Percentiles rank a stretch among this genome's conserved stretches.
Evolutionary conservation across 64 coral and sea anemone genomes (phyloP).

Genomic region (Dendrophyllia cribrosa): DNA sequence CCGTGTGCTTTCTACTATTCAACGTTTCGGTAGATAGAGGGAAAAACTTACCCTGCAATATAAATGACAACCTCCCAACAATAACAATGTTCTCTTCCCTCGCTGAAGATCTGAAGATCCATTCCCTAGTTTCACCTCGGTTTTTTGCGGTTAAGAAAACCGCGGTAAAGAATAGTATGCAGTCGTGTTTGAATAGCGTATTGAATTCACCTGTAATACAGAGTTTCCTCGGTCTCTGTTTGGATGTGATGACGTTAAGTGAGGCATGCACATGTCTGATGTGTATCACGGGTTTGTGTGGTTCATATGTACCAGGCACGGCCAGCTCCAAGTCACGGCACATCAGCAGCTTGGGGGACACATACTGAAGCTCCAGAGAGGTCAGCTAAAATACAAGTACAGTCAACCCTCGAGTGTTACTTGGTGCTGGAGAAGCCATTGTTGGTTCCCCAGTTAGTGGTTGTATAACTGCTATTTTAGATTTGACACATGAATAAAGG

Average conservation of each 20-base stretch:
- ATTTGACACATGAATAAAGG: too few species aligned
- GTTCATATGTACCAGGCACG: conserved; percentile 96
- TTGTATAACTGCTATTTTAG: too few species aligned
- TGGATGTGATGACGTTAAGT: conserved; percentile 97
- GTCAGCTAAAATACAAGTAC: conserved; percentile 72
- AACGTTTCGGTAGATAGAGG: too few species aligned
- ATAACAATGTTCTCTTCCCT: too few species aligned
- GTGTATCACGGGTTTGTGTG: conserved; percentile 94
- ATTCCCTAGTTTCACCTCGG: too few species aligned
- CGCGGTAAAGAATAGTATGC: not conserved
- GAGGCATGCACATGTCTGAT: conserved; percentile 92
- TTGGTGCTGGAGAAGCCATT: too few species aligned
- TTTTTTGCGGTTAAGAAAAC: not conserved
- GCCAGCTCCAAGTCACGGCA: conserved; percentile 94
- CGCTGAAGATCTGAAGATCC: too few species aligned
- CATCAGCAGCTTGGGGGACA: conserved; percentile 97
- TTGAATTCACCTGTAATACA: conserved; percentile 77
- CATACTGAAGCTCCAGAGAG: conserved; percentile 96
- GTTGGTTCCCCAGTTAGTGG: too few species aligned
- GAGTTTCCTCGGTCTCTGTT: conserved; percentile 94
- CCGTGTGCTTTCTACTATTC: too few species aligned
- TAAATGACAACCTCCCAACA: too few species aligned
- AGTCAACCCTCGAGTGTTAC: not conserved
- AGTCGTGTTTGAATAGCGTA: not conserved
- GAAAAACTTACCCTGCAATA: too few species aligned